Percentiles rank a stretch among this genome's conserved stretches.
Evolutionary conservation across 2,113 vertebrate species (phyloP).

Genomic region (Micromys minutus): DNA sequence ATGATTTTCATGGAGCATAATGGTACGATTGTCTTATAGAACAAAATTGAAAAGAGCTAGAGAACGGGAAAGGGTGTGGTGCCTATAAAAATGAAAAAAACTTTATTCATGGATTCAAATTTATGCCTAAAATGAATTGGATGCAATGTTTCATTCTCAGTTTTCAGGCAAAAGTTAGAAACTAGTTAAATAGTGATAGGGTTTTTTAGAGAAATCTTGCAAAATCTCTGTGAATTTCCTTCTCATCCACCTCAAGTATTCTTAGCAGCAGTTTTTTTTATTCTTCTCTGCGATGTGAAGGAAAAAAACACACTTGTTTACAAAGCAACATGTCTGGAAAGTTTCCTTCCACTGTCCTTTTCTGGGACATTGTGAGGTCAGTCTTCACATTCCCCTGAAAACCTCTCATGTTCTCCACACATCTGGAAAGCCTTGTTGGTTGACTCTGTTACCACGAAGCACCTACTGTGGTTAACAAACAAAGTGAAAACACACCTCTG

Average conservation of each 20-base stretch:
- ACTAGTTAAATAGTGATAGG: conserved; percentile 60
- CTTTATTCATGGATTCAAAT: conserved; percentile 80
- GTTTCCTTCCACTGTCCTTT: not conserved
- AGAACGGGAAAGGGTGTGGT: conserved; percentile 71
- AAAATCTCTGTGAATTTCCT: conserved; percentile 59
- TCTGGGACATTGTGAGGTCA: not conserved
- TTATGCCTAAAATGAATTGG: conserved; percentile 74
- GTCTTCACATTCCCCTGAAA: not conserved
- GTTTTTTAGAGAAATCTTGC: conserved; percentile 65
- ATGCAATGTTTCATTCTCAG: conserved; percentile 62
- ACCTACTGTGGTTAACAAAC: not conserved
- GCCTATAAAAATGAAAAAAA: conserved; percentile 76
- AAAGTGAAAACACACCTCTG: not conserved
- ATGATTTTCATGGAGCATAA: conserved; percentile 71
- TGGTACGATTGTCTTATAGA: conserved; percentile 68
- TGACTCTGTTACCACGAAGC: not conserved
- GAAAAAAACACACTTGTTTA: not conserved
- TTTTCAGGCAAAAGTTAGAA: conserved; percentile 72
- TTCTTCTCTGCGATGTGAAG: conserved; percentile 16
- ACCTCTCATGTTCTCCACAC: not conserved
- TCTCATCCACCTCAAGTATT: conserved; percentile 17
- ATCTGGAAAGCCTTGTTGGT: not conserved
- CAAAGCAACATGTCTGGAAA: conserved; percentile 9
- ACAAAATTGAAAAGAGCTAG: conserved; percentile 71
- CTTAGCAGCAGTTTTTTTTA: conserved; percentile 8